phyloP scores from a whole-genome alignment of 2,888 invertebrate species.

The Acrobasis consociella region DNA sequence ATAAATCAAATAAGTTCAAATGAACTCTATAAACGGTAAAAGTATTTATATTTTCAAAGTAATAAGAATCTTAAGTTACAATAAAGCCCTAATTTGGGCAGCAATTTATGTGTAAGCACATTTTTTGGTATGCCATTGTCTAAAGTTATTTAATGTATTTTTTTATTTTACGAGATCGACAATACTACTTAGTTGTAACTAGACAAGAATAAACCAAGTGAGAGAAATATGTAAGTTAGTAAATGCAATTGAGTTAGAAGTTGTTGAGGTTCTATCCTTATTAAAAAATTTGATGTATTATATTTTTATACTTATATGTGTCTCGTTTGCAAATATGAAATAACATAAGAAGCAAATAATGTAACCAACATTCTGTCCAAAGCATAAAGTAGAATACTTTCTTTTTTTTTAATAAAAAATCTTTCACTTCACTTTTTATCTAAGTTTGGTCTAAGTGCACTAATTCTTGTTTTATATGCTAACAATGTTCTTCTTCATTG shows the following conservation, averaged over 20 bases:
- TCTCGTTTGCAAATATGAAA: too few relatives aligned
- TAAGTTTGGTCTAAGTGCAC: neutral
- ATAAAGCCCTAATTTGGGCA: too few relatives aligned
- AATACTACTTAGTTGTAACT: neutral
- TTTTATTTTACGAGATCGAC: neutral
- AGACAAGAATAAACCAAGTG: neutral
- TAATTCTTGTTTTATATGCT: conserved; percentile 1
- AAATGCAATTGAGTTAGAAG: neutral
- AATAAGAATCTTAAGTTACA: too few relatives aligned
- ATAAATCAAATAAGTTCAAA: neutral
- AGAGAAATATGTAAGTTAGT: neutral
- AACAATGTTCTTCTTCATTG: conserved; percentile 19
- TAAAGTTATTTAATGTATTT: neutral
- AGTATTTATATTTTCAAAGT: too few relatives aligned
- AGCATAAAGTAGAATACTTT: neutral
- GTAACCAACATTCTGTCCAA: too few relatives aligned
- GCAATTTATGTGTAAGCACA: neutral
- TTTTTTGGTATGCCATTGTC: neutral
- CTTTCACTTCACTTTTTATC: neutral
- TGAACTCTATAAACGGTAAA: neutral
- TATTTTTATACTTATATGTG: too few relatives aligned
- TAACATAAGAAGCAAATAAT: too few relatives aligned
- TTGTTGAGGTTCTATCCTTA: too few relatives aligned
- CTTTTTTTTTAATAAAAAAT: neutral
- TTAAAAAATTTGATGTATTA: too few relatives aligned